These are phyloP conservation scores for Zeus faber DNA, from an alignment of 2,113 vertebrate species.

Conservation along the genomic window DNA sequence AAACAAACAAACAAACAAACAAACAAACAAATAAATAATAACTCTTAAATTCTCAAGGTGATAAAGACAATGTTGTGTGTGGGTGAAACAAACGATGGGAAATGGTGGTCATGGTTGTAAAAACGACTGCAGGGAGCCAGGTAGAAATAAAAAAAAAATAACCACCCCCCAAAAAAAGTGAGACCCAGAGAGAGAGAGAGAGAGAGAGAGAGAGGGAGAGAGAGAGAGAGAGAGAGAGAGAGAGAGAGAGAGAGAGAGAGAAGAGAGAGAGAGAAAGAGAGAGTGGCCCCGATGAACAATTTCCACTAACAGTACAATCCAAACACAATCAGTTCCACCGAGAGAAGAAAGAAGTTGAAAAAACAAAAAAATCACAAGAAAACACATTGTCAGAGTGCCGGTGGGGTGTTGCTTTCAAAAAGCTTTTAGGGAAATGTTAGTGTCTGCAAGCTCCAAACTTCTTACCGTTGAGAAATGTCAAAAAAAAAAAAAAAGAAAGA, in stretches of 20 bases:
- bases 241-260: constrained; percentile 24
- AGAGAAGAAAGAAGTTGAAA: constrained; percentile 6
- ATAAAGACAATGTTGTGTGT: constrained; percentile 61
- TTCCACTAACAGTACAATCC: constrained; percentile 29
- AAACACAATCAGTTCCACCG: constrained; percentile 25
- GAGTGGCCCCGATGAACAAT: not conserved
- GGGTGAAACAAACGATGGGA: constrained; percentile 62
- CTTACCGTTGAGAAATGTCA: not conserved
- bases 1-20: no score
- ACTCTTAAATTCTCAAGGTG: constrained; percentile 65
- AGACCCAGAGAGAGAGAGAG: not conserved
- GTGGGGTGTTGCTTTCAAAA: constrained; percentile 35
- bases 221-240: constrained; percentile 1
- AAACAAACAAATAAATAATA: no score
- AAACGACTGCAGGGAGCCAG: no score
- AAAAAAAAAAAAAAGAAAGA: no score
- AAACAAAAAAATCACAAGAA: constrained; percentile 29
- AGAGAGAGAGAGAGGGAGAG: not conserved
- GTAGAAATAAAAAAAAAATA: not conserved
- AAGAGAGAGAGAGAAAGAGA: constrained; percentile 1
- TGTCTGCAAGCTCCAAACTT: constrained; percentile 29
- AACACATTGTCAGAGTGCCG: constrained; percentile 32
- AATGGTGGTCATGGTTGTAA: no score
- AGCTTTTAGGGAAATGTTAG: constrained; percentile 42
- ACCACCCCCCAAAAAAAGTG: no score